These are phyloP conservation scores for Drosophila subpulchrella DNA, from an alignment of 1,140 invertebrate genomes.

Conservation along the genomic window DNA sequence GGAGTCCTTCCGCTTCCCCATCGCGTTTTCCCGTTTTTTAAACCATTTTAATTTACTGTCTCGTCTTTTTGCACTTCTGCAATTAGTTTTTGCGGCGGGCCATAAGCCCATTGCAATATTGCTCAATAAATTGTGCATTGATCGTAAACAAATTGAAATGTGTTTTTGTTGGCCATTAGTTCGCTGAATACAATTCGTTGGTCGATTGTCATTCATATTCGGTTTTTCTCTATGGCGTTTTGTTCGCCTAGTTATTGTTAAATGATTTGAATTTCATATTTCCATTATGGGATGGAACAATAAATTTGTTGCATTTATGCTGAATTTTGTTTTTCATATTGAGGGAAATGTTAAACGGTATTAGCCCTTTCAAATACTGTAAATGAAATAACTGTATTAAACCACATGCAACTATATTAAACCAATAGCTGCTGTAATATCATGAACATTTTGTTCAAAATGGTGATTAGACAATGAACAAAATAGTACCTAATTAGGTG, in stretches of 20 bases:
- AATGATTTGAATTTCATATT: conserved; percentile 25
- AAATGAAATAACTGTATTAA: neutral
- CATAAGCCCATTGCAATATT: conserved; percentile 50
- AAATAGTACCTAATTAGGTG: no score
- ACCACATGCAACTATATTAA: neutral
- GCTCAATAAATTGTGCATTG: conserved; percentile 65
- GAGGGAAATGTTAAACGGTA: neutral
- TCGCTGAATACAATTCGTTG: conserved; percentile 2
- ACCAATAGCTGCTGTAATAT: no score
- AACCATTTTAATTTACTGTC: conserved; percentile 31
- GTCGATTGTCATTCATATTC: conserved; percentile 13
- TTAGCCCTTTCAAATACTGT: neutral
- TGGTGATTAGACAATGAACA: no score
- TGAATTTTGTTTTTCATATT: neutral
- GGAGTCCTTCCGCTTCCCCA: conserved; percentile 18
- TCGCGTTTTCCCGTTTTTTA: conserved; percentile 6
- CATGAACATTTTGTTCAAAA: no score
- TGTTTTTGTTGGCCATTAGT: conserved; percentile 18
- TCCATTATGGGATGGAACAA: neutral
- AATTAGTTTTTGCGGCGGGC: conserved; percentile 40
- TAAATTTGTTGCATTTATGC: neutral
- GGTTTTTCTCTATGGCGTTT: conserved; percentile 12
- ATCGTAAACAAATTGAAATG: conserved; percentile 50
- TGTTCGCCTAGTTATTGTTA: conserved; percentile 19
- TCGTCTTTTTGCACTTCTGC: conserved; percentile 24